phyloP scores from a whole-genome alignment of 2,113 vertebrate genomes.

The Chiloscyllium plagiosum region DNA sequence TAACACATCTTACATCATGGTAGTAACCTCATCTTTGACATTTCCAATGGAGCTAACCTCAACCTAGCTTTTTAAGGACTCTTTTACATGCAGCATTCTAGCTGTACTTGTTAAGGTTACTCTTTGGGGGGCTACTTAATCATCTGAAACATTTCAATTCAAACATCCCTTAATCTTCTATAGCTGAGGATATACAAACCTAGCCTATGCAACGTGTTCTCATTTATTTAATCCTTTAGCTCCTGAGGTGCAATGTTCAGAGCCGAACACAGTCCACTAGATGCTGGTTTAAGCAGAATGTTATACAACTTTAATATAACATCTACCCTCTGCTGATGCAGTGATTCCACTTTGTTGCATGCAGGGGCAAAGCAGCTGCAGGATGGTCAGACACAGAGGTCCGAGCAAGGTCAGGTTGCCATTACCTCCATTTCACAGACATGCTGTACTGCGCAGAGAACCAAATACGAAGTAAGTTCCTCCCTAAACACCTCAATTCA shows the following conservation, averaged over 20 bases:
- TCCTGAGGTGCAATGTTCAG: neutral
- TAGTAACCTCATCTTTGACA: neutral
- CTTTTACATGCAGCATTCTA: neutral
- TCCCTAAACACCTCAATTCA: too few relatives aligned
- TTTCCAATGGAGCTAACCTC: neutral
- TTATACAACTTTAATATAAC: neutral
- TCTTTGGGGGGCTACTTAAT: neutral
- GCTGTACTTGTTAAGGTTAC: neutral
- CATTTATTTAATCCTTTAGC: neutral
- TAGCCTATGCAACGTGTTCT: neutral
- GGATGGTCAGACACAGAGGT: conserved; percentile 48
- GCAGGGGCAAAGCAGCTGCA: conserved; percentile 49
- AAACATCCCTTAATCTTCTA: neutral
- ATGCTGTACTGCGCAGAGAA: conserved; percentile 44
- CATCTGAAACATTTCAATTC: neutral
- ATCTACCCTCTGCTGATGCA: neutral
- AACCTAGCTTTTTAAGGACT: neutral
- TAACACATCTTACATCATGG: too few relatives aligned
- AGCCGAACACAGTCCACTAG: neutral
- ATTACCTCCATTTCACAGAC: conserved; percentile 46
- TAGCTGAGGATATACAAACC: neutral
- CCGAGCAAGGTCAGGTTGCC: conserved; percentile 45
- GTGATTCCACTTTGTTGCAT: conserved; percentile 38
- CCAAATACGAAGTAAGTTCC: conserved; percentile 44
- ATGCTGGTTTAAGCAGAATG: neutral